phyloP scores from a whole-genome alignment of 2,888 invertebrate species.

The Pomacea canaliculata region DNA sequence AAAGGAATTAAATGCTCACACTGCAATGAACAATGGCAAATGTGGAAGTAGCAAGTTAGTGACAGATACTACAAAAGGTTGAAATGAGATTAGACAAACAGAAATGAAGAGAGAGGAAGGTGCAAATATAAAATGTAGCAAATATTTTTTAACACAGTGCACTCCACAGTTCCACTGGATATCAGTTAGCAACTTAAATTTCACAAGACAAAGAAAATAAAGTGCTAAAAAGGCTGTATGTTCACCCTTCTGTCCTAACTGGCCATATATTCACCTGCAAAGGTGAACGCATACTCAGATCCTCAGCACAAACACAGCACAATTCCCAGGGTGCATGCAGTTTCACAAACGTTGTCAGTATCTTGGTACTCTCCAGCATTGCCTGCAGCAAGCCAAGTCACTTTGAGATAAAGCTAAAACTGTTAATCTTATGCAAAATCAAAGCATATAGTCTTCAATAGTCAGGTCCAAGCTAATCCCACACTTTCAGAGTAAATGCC shows the following conservation, averaged over 20 bases:
- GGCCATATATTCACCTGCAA: conserved; percentile 63
- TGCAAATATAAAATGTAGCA: not conserved
- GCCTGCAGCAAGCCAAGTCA: conserved; percentile 65
- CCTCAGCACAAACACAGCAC: conserved; percentile 70
- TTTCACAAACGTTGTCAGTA: conserved; percentile 70
- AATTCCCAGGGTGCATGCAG: conserved; percentile 70
- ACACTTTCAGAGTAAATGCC: no score
- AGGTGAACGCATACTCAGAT: conserved; percentile 69
- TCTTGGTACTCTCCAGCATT: conserved; percentile 69
- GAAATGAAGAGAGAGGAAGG: not conserved
- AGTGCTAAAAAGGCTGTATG: no score
- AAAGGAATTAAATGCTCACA: no score
- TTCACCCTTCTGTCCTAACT: not conserved
- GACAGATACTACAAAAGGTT: no score
- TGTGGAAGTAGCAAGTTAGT: no score
- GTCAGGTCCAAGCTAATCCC: no score
- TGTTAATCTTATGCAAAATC: not conserved
- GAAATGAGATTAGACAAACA: no score
- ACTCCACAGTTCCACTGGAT: no score
- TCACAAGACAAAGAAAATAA: no score
- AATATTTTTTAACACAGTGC: not conserved
- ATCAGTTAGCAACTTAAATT: no score
- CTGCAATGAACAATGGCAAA: no score
- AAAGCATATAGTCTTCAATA: not conserved
- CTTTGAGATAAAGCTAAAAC: no score